Conservation (phyloP, 2,113 vertebrate genomes). For the Cavia aperea region DNA sequence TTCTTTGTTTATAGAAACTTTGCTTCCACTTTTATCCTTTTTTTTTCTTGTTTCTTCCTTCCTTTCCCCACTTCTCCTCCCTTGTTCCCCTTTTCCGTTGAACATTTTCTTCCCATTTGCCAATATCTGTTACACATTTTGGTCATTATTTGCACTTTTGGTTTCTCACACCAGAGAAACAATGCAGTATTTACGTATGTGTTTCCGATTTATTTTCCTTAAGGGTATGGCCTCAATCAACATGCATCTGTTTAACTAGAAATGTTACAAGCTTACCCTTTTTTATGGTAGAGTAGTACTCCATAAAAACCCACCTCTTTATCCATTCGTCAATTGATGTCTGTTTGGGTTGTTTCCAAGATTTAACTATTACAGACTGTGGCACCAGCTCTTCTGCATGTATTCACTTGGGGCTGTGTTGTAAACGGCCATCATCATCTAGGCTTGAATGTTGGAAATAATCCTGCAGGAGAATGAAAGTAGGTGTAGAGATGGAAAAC, state of each 20-base stretch:
- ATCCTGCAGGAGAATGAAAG: conserved; percentile 9
- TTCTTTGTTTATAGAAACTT: background rate
- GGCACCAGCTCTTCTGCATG: background rate
- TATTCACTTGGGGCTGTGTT: background rate
- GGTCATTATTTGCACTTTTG: background rate
- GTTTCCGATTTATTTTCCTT: background rate
- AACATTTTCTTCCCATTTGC: background rate
- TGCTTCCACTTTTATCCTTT: background rate
- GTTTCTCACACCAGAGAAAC: background rate
- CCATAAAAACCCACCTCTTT: background rate
- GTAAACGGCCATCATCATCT: background rate
- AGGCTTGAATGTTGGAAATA: background rate
- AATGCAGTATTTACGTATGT: background rate
- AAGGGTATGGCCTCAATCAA: background rate
- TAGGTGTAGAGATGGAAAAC: conserved; percentile 1
- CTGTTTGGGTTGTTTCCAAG: background rate
- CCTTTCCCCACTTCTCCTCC: background rate
- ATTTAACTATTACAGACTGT: background rate
- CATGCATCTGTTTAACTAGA: background rate
- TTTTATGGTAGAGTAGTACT: background rate
- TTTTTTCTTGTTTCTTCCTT: background rate
- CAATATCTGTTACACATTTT: background rate
- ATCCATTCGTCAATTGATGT: background rate
- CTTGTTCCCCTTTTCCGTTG: background rate
- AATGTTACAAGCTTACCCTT: background rate